Conservation (phyloP, 2,797 vertebrate genomes). For the Crax fasciolata region DNA sequence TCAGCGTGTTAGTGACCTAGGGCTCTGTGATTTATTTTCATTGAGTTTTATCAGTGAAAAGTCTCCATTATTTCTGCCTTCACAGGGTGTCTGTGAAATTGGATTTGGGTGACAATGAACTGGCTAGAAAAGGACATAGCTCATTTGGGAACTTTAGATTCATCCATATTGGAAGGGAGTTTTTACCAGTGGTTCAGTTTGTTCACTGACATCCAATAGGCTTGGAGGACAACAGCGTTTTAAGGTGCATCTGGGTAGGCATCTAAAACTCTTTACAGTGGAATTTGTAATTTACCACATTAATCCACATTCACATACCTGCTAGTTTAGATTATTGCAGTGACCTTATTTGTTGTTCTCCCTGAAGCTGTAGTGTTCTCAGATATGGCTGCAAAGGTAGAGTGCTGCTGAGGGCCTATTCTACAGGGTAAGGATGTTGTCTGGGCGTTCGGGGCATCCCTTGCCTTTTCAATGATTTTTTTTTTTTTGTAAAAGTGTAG, state of each 20-base stretch:
- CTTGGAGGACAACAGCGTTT: background rate
- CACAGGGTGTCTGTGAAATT: background rate
- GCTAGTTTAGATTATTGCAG: background rate
- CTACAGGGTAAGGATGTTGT: background rate
- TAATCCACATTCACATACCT: background rate
- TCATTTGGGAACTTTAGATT: background rate
- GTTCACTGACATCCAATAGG: background rate
- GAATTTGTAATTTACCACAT: background rate
- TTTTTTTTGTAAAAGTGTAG: background rate
- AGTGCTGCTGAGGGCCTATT: rapidly evolving
- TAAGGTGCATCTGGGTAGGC: background rate
- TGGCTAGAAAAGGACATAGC: background rate
- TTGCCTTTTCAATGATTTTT: background rate
- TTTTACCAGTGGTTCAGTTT: background rate
- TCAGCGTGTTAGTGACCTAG: background rate
- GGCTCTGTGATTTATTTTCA: constrained; percentile 30
- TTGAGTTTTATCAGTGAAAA: constrained; percentile 10
- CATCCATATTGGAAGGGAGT: background rate
- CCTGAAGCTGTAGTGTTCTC: background rate
- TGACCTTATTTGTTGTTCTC: background rate
- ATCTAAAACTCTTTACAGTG: background rate
- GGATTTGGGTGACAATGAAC: constrained; percentile 35
- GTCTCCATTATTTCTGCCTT: constrained; percentile 1
- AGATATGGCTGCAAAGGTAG: background rate
- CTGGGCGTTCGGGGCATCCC: background rate